Evolutionary conservation across 1,140 invertebrate genomes (phyloP).

Genomic region (Probaryconus sp.): DNA sequence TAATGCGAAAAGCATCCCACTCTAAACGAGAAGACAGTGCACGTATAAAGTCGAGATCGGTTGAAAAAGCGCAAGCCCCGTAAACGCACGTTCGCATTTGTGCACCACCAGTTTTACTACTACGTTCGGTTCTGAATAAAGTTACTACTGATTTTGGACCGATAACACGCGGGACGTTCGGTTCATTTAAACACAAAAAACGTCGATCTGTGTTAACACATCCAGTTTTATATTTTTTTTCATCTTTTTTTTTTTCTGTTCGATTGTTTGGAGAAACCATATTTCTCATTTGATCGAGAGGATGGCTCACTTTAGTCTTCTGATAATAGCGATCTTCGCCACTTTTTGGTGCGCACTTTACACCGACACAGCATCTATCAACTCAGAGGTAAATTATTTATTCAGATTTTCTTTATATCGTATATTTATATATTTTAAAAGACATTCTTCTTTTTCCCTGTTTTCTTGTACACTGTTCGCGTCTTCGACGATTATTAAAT

Average conservation of each 20-base stretch:
- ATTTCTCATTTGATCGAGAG: too few relatives aligned
- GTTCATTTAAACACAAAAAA: too few relatives aligned
- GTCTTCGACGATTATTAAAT: too few relatives aligned
- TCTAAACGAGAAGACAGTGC: conserved; percentile 73
- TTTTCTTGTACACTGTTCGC: too few relatives aligned
- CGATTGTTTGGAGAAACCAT: too few relatives aligned
- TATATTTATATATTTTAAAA: not conserved
- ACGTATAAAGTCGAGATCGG: conserved; percentile 68
- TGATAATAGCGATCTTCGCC: conserved; percentile 40
- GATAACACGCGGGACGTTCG: too few relatives aligned
- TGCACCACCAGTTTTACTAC: conserved; percentile 13
- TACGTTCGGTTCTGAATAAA: not conserved
- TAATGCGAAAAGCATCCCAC: conserved; percentile 71
- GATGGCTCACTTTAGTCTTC: conserved; percentile 53
- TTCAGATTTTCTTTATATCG: not conserved
- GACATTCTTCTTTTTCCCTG: not conserved
- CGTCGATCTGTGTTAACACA: too few relatives aligned
- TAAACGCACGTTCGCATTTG: conserved; percentile 53
- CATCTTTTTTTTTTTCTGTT: too few relatives aligned
- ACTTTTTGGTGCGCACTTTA: conserved; percentile 51
- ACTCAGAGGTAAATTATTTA: conserved; percentile 61
- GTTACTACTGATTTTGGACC: not conserved
- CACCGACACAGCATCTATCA: conserved; percentile 61
- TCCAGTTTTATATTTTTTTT: too few relatives aligned
- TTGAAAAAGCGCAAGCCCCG: conserved; percentile 53